Conservation (phyloP, 1,140 invertebrate species). For the Xylocopa sonorina region DNA sequence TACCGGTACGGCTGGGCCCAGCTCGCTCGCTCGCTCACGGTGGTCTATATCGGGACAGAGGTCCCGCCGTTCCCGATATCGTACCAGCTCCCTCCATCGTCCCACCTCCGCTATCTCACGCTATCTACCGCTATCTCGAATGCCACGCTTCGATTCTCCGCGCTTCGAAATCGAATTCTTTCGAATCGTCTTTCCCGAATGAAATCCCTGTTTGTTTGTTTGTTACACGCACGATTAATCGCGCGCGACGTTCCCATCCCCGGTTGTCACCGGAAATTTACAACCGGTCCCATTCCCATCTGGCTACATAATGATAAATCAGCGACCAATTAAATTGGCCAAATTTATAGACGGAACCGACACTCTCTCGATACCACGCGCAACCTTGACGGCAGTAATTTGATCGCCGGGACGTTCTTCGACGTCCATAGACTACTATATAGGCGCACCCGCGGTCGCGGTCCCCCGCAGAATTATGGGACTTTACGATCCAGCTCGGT, state of each 20-base stretch:
- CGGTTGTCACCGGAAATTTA: conserved; percentile 15
- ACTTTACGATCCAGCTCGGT: conserved; percentile 62
- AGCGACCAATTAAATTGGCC: conserved; percentile 33
- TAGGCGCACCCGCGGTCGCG: conserved; percentile 33
- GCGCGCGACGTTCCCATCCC: conserved; percentile 1
- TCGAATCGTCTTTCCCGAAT: conserved; percentile 9
- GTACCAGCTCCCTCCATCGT: too few species aligned
- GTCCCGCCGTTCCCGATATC: conserved; percentile 56
- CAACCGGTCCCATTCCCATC: conserved; percentile 16
- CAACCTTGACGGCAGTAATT: conserved; percentile 45
- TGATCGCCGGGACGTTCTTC: conserved; percentile 49
- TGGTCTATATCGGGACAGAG: conserved; percentile 76
- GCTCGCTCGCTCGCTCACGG: conserved; percentile 73
- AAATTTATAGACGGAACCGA: conserved; percentile 36
- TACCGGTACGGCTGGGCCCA: conserved; percentile 68
- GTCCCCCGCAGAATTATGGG: conserved; percentile 41
- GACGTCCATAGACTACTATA: too few species aligned
- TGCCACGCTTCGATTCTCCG: too few species aligned
- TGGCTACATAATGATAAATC: conserved; percentile 38
- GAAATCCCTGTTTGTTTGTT: conserved; percentile 5
- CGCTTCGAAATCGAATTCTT: neutral
- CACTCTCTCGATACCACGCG: conserved; percentile 40
- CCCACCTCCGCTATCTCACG: too few species aligned
- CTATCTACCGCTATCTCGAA: too few species aligned
- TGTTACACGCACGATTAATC: conserved; percentile 30